Conservation (phyloP, 2,113 vertebrate species). For the Gavia stellata region DNA sequence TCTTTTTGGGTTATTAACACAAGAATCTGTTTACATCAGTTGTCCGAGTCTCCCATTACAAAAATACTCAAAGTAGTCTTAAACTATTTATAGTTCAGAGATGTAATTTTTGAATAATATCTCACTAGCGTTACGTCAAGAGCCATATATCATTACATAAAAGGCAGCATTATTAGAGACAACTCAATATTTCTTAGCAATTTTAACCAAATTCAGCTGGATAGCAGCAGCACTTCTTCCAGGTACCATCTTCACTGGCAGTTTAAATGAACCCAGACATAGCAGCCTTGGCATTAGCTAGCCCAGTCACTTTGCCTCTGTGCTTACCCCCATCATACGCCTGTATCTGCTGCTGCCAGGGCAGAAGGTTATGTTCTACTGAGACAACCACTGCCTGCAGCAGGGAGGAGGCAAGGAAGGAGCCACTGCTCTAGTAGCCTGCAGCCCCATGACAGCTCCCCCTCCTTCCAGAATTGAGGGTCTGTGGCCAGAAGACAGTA, state of each 20-base stretch:
- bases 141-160: not conserved
- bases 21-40: not conserved
- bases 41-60: not conserved
- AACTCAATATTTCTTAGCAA: not conserved
- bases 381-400: not conserved
- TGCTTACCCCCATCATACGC: rapidly evolving
- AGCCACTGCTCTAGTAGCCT: not conserved
- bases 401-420: not conserved
- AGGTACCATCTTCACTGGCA: not conserved
- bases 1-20: not conserved
- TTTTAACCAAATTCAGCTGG: not conserved
- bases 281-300: not conserved
- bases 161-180: not conserved
- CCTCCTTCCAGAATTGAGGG: not conserved
- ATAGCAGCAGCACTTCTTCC: not conserved
- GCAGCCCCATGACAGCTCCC: not conserved
- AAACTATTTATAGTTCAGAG: not conserved
- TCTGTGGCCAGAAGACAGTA: not conserved
- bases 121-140: not conserved
- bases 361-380: not conserved
- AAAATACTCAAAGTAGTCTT: not conserved
- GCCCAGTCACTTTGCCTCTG: too few relatives aligned
- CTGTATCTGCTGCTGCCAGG: not conserved
- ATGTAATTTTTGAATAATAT: not conserved
- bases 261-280: not conserved